Percentiles rank a stretch among this genome's conserved stretches.
Evolutionary conservation across 2,888 invertebrate species (phyloP).

Genomic region (Chloroclystis v-ata): DNA sequence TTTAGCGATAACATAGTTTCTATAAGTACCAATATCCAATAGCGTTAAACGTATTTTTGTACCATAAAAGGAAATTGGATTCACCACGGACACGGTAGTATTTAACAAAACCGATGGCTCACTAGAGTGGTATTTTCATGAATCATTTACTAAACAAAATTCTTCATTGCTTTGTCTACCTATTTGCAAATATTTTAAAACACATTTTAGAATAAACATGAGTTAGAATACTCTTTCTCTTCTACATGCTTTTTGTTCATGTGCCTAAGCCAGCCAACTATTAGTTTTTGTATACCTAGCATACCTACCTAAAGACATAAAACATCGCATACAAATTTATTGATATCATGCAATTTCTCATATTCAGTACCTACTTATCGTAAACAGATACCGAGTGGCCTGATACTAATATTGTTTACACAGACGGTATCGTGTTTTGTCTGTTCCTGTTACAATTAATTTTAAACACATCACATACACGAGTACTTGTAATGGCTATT

Average conservation of each 20-base stretch:
- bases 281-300: no score
- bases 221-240: no score
- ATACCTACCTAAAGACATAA: no score
- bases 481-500: no score
- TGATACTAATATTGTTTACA: conserved; percentile 35
- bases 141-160: neutral
- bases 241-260: no score
- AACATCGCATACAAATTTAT: neutral
- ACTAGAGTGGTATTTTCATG: conserved; percentile 16
- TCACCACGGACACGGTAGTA: conserved; percentile 8
- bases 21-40: no score
- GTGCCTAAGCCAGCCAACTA: no score
- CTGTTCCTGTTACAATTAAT: conserved; percentile 26
- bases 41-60: no score
- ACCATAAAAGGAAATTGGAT: conserved; percentile 20
- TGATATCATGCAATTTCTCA: conserved; percentile 5
- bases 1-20: no score
- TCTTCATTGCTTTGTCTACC: neutral
- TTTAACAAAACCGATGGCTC: conserved; percentile 15
- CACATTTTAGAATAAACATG: no score
- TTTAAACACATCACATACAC: no score
- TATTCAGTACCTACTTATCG: neutral
- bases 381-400: conserved; percentile 13
- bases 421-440: conserved; percentile 32
- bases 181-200: neutral